phyloP scores from a whole-genome alignment of 2,113 vertebrate species.

The Microtus ochrogaster region DNA sequence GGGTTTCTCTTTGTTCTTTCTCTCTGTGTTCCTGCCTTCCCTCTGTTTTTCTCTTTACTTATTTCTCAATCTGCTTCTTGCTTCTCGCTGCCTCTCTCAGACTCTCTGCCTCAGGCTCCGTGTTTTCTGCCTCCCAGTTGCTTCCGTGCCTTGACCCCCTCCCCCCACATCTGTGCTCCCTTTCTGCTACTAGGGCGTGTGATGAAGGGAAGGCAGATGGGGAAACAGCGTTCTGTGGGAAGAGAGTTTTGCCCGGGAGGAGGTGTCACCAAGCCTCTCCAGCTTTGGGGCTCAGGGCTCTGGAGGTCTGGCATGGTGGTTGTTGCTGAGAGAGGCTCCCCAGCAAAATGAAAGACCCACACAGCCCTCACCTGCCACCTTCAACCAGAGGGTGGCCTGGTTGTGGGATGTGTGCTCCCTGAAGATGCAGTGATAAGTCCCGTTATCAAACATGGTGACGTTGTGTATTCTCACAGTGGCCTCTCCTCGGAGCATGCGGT shows the following conservation, averaged over 20 bases:
- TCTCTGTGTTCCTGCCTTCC: neutral
- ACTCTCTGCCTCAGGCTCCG: too few relatives aligned
- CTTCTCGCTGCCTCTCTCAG: neutral
- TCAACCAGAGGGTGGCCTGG: slow-evolving; percentile 29
- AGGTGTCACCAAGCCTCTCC: neutral
- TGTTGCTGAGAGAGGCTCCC: neutral
- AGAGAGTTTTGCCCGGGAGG: neutral
- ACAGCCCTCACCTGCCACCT: slow-evolving; percentile 25
- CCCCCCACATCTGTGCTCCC: neutral
- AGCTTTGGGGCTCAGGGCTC: too few relatives aligned
- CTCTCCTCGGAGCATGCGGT: neutral
- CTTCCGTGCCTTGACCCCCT: too few relatives aligned
- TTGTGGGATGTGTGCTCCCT: accelerated
- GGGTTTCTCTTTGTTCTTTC: neutral
- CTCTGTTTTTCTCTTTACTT: neutral
- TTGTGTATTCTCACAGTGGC: neutral
- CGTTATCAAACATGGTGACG: neutral
- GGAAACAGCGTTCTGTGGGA: neutral
- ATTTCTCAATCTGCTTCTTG: neutral
- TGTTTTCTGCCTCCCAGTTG: neutral
- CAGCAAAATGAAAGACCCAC: accelerated
- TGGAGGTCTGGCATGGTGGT: neutral
- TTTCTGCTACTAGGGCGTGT: neutral
- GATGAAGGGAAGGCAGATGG: neutral
- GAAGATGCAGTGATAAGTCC: slow-evolving; percentile 62